phyloP scores from a whole-genome alignment of 2,888 invertebrate species.

The Drosophila paucipuncta region DNA sequence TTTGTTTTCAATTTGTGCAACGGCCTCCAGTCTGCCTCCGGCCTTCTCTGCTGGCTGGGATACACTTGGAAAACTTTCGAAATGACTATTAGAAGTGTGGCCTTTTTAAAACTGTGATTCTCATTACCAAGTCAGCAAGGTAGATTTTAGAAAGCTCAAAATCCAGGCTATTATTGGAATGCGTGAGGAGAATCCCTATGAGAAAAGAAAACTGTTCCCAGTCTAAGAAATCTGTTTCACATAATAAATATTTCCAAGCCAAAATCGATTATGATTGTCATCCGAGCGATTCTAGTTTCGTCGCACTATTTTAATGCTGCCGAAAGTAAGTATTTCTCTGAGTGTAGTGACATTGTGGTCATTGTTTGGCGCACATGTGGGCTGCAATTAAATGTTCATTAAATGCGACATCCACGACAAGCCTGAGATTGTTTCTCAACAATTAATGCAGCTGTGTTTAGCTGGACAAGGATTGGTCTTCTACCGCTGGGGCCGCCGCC shows the following conservation, averaged over 20 bases:
- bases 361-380: slow-evolving; percentile 72
- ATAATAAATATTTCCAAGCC: not conserved
- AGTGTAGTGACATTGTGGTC: slow-evolving; percentile 36
- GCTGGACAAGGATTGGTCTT: slow-evolving; percentile 43
- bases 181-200: not conserved
- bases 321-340: not conserved
- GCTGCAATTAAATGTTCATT: slow-evolving; percentile 79
- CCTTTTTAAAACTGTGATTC: not conserved
- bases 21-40: slow-evolving; percentile 10
- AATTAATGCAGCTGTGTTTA: slow-evolving; percentile 55
- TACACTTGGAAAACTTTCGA: not conserved
- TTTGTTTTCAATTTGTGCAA: slow-evolving; percentile 68
- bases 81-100: too few species aligned
- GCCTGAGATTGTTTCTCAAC: slow-evolving; percentile 63
- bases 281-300: not conserved
- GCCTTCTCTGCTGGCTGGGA: not conserved
- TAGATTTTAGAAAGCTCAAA: not conserved
- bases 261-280: not conserved
- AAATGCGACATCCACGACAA: slow-evolving; percentile 72
- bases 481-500: slow-evolving; percentile 1
- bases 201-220: not conserved
- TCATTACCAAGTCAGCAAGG: not conserved
- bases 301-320: fast-evolving
- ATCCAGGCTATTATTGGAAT: not conserved
- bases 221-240: fast-evolving